Evolutionary conservation across 1,140 invertebrate species (phyloP).

Genomic region (Leguminivora glycinivorella): DNA sequence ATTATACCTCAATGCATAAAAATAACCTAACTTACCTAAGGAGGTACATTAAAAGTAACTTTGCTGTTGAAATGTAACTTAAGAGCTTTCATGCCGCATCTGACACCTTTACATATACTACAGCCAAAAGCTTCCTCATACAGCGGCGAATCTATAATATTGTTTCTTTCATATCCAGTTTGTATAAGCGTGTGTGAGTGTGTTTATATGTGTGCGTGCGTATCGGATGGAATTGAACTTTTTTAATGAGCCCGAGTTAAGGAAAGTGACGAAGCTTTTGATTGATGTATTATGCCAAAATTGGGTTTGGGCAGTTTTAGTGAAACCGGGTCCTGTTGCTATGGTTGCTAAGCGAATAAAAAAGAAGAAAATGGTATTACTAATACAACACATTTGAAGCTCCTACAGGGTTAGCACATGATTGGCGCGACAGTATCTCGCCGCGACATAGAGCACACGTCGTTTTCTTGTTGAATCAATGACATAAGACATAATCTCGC

Average conservation of each 20-base stretch:
- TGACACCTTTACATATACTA: constrained; percentile 43
- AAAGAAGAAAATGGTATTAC: too few relatives aligned
- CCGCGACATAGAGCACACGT: too few relatives aligned
- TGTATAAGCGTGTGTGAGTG: constrained; percentile 41
- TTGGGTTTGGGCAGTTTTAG: neutral
- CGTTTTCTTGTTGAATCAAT: too few relatives aligned
- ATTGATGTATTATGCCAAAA: constrained; percentile 8
- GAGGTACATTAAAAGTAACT: too few relatives aligned
- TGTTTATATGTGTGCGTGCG: constrained; percentile 12
- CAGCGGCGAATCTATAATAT: constrained; percentile 65
- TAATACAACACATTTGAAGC: too few relatives aligned
- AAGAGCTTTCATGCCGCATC: constrained; percentile 36
- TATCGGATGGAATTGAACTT: constrained; percentile 21
- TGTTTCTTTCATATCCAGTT: constrained; percentile 67
- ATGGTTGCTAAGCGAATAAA: too few relatives aligned
- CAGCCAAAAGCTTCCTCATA: constrained; percentile 55
- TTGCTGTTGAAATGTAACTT: neutral
- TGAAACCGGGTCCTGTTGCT: neutral
- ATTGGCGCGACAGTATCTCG: too few relatives aligned
- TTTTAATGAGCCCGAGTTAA: neutral
- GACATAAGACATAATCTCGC: too few relatives aligned
- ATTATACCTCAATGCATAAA: too few relatives aligned
- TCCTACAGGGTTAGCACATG: too few relatives aligned
- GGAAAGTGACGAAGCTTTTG: constrained; percentile 8
- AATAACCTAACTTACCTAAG: too few relatives aligned